These are phyloP conservation scores for Leiothrix lutea DNA, from an alignment of 2,113 vertebrate species.

Conservation along the genomic window DNA sequence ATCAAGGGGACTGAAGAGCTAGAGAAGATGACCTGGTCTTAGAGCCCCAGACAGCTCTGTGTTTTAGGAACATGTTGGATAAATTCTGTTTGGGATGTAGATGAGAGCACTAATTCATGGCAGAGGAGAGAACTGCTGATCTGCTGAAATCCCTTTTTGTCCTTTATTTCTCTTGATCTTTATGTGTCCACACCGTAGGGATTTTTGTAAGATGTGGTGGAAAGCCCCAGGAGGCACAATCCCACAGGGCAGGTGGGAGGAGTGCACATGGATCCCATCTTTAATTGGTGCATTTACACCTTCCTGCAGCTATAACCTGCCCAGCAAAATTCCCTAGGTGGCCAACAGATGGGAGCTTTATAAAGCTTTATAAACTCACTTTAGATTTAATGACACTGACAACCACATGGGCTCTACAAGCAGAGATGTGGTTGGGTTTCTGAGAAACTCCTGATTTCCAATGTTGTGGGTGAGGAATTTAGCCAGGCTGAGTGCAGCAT, in stretches of 20 bases:
- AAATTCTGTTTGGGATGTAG: background rate
- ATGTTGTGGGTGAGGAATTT: background rate
- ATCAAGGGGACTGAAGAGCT: background rate
- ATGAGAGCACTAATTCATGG: background rate
- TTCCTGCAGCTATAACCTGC: background rate
- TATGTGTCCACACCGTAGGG: fast-evolving
- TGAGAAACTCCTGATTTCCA: background rate
- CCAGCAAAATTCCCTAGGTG: background rate
- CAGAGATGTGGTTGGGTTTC: background rate
- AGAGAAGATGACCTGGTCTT: background rate
- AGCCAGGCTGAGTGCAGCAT: background rate
- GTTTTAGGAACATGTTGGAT: background rate
- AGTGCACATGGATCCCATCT: fast-evolving
- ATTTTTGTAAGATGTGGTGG: background rate
- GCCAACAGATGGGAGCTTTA: background rate
- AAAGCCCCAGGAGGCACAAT: background rate
- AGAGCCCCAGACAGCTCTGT: background rate
- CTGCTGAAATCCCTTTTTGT: background rate
- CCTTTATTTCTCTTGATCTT: background rate
- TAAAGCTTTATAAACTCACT: background rate
- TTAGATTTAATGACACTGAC: background rate
- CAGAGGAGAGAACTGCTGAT: background rate
- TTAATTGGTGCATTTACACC: background rate
- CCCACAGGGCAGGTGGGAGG: background rate
- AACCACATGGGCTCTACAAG: background rate